Evolutionary conservation across 2,888 invertebrate species (phyloP), one percentile per base, ranked within the genome.

Genomic region (Xanthia togata): DNA sequence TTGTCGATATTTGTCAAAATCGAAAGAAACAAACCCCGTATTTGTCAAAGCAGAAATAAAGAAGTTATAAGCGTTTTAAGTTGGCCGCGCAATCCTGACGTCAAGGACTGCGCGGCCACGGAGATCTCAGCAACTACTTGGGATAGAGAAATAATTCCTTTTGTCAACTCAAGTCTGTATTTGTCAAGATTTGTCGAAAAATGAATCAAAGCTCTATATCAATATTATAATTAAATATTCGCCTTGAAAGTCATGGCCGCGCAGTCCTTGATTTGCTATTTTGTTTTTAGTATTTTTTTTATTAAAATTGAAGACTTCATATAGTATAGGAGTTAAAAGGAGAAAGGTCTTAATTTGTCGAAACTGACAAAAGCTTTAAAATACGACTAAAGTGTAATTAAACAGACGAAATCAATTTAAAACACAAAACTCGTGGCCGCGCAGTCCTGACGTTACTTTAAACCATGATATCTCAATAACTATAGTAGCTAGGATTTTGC

Each of bases 101-200:
- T 78, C 67, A 62, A 78, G 76, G 76, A 78, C 70, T 78, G 78
- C 75, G 78, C 75, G 78, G 75, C 75, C 75, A 78, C 70, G 78
- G 75, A 78, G 75, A 78, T 78, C 78, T 76, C 78, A 78, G 78
- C 76, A 78, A 78, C 76, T 78, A 71, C 78, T 78, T 78, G 76
- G 76, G 70, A 67, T 76, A 78, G 76, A 78, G 78, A 79, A 71
- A 71, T 79, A 79, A 79, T 76, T 78, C 76, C 70, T 71, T 78
- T 78, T 71, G 78, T 78, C 78, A 78, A 74, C 69, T 77, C 73
- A 76, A 76, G 73, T 72, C 76, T 72, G 76, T 72, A 77, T 77
- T 77, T 77, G 77, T 77, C 77, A 73, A 77, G 77, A 78, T 74
- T 78, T 78, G 78, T 78, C 78, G 70, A 78, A 78, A 78, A 74